Evolutionary conservation across 2,888 invertebrate species (phyloP).

Genomic region (Mythimna vitellina): DNA sequence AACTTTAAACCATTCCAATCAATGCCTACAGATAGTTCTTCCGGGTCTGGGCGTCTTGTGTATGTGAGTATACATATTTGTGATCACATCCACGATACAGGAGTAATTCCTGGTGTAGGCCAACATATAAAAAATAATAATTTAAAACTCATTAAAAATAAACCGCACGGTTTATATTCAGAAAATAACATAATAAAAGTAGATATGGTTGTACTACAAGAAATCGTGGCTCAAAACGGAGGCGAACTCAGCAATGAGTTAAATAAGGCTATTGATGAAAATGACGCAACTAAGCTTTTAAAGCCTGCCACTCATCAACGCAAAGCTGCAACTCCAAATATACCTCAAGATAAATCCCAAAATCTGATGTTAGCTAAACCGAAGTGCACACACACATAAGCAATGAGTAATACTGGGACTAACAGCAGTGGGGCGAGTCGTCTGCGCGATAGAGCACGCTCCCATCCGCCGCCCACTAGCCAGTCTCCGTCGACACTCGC

Average conservation of each 20-base stretch:
- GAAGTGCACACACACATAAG: conserved; percentile 58
- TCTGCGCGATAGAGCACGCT: conserved; percentile 75
- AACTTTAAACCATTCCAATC: background rate
- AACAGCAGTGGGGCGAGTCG: conserved; percentile 66
- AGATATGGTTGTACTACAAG: background rate
- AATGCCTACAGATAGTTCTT: no score
- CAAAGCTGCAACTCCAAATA: conserved; percentile 27
- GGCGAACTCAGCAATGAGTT: background rate
- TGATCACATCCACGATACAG: no score
- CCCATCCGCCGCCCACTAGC: conserved; percentile 60
- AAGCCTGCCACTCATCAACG: conserved; percentile 3
- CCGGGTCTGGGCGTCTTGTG: no score
- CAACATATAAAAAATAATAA: no score
- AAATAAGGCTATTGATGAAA: background rate
- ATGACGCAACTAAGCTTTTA: background rate
- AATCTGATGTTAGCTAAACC: conserved; percentile 53
- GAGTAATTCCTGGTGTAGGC: no score
- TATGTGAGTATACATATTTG: no score
- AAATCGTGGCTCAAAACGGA: background rate
- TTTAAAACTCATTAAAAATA: background rate
- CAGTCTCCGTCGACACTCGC: conserved; percentile 52
- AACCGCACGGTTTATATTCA: background rate
- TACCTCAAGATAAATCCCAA: conserved; percentile 52
- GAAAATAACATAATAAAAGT: background rate
- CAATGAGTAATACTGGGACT: conserved; percentile 67